Conservation (phyloP, 2,113 vertebrate species). For the Paraplagusia blochii region DNA sequence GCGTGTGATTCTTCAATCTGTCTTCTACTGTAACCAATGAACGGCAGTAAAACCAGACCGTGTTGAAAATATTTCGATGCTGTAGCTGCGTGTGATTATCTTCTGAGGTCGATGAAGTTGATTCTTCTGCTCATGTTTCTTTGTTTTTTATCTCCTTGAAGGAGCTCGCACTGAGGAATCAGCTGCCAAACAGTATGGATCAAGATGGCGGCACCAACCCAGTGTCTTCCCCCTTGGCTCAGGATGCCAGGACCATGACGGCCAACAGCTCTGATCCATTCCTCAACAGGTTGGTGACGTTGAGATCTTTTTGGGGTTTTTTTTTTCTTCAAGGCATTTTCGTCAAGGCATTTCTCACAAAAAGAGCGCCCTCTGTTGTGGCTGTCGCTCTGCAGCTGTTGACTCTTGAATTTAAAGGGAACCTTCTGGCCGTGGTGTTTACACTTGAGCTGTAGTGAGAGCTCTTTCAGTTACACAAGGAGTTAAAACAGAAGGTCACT, state of each 20-base stretch:
- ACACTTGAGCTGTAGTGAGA: conserved; percentile 21
- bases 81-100: conserved; percentile 29
- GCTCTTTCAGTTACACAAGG: conserved; percentile 46
- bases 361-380: neutral
- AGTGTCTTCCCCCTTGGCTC: conserved; percentile 92
- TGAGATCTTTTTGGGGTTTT: neutral
- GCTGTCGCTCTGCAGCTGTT: conserved; percentile 6
- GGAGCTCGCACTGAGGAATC: conserved; percentile 95
- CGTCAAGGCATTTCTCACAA: conserved; percentile 1
- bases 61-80: conserved; percentile 14
- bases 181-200: conserved; percentile 91
- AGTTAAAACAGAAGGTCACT: conserved; percentile 49
- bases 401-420: conserved; percentile 5
- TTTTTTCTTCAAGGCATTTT: conserved; percentile 1
- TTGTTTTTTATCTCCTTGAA: conserved; percentile 56
- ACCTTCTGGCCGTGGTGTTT: conserved; percentile 16
- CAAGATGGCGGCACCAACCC: conserved; percentile 90
- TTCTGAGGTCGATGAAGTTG: conserved; percentile 13
- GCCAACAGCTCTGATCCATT: conserved; percentile 98
- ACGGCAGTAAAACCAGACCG: neutral
- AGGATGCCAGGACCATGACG: conserved; percentile 96
- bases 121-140: conserved; percentile 24
- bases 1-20: conserved; percentile 7
- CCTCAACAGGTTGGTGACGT: conserved; percentile 88
- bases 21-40: conserved; percentile 18